These are phyloP conservation scores for Andrena marginata DNA, from an alignment of 2,888 invertebrate genomes.

Conservation along the genomic window DNA sequence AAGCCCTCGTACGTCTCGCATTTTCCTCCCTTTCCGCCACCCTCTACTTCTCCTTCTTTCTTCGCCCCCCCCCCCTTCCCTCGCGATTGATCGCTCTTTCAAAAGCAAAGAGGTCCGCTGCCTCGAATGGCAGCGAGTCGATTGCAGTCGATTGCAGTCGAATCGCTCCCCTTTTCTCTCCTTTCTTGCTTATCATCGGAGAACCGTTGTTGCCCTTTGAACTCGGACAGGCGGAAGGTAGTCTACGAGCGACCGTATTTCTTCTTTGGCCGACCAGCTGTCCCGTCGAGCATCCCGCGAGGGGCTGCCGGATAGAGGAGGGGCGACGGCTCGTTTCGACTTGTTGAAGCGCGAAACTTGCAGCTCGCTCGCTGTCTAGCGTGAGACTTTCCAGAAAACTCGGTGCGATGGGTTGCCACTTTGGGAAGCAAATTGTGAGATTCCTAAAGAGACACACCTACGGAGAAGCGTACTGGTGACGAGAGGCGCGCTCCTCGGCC, in stretches of 20 bases:
- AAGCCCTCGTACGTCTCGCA: slow-evolving; percentile 33
- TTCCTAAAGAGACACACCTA: too few relatives aligned
- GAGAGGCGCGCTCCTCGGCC: neutral
- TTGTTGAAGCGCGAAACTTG: slow-evolving; percentile 20
- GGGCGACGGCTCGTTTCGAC: slow-evolving; percentile 11
- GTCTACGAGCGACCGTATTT: neutral
- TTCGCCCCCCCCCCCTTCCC: neutral
- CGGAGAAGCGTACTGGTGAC: too few relatives aligned
- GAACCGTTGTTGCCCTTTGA: neutral
- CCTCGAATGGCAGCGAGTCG: neutral
- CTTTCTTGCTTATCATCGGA: neutral
- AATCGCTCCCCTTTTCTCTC: neutral
- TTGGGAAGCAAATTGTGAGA: neutral
- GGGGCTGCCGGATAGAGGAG: neutral
- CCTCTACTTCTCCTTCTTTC: neutral
- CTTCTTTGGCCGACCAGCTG: neutral
- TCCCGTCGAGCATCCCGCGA: neutral
- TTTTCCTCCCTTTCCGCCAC: slow-evolving; percentile 12
- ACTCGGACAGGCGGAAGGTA: slow-evolving; percentile 7
- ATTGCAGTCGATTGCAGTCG: slow-evolving; percentile 9
- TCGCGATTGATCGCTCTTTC: neutral
- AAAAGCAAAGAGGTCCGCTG: neutral
- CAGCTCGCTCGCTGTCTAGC: neutral
- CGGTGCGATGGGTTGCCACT: neutral
- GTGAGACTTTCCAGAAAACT: neutral